Evolutionary conservation across 2,113 vertebrate species (phyloP), one percentile per base, ranked within the genome.

Genomic region (Symphodus melops): DNA sequence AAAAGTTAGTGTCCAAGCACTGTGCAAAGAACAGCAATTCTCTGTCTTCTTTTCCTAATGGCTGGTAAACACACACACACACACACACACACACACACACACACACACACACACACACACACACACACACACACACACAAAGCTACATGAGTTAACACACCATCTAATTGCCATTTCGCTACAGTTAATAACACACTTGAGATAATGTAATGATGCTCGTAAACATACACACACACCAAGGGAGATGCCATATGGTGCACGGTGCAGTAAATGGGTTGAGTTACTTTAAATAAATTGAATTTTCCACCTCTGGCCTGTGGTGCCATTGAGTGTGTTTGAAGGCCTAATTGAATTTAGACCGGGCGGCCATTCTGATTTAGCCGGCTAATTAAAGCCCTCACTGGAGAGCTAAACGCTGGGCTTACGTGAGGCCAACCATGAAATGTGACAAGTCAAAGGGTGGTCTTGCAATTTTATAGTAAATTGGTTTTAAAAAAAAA

Each of bases 231-330:
- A 78, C 77, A 81, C 77, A 78, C 77, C 66, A 44, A 70, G 75
- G 72, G 85, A 84, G 81, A 72, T 68, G 73, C 84, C 77, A 78
- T 81, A 82, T 82, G 81, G 86, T 72, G 66, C 55, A 57, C 56
- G 41, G 5, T 60, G 85, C 77, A 79, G 80, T 79, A 75, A 90
- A 92, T 83, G 72, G 66, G 66, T 82, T 81, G 77, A 75, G 84
- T 92, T 91, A 84, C 92, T 81, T 88, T 75, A 90, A 87, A 92
- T 91, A 85, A 93, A 94, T 92, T 82, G 42, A 90, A 91, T 94
- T 93, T 91, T 93, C 91, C 89, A 90, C 85, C 89, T 81, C 70
- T 72, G 87, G 86, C 83, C 75, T 66, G 67, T 54, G 69, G 78
- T 72, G 88, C 83, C 73, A 85, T 77, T 84, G 78, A 84, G 57